Base-by-base conservation (phyloP, 2,888 invertebrate species). In the Oligia latruncula region DNA sequence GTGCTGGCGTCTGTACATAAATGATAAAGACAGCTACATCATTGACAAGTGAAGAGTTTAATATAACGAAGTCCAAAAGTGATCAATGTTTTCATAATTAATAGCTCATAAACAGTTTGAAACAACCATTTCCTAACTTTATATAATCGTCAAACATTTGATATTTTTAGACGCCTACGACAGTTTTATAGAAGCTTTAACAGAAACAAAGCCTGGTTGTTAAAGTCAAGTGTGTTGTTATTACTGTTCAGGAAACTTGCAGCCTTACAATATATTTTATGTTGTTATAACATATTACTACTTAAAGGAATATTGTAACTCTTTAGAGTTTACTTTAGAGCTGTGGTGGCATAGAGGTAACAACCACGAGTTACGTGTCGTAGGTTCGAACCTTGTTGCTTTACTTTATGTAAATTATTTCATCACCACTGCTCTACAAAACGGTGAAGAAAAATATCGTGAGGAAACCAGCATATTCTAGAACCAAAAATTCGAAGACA, bases 191-290 rank as follows among this genome's bases (percentile, higher is more conserved):
- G 46, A 49, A 68, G 4, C 55, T 40, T 82, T 64, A 68, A 82
- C 55, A 20, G 62, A 83, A 83, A 83, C 68, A 80, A 58, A 83
- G 78, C 49, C 29, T 29, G 67, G 83, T 11, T 76, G 62, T 83
- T 83, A 83, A 80, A 77, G 23, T 58, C 68, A 70, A 83, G 83
- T 80, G n/a, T 64, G 55, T 62, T 64, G 78, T 62, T 83, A 83
- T 68, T 81, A 66, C 64, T 49, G 62, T 81, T 81, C 46, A 15
- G 8, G 11, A 55, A 77, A 80, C 67, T 80, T 77, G 60, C 62
- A 62, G 77, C 40, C 40, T 58, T 77, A 52, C 49, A 52, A 60
- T 83, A 83, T 62, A 0, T 77, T 76, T 76, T 82, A 76, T 82
- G 67, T 62, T 67, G 46, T 40, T 67, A 46, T 77, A 76, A 83